A percentile compares a stretch with the other conserved stretches of the same genome.
Evolutionary conservation across 2,113 vertebrate species (phyloP).

Genomic region (Podilymbus podiceps): DNA sequence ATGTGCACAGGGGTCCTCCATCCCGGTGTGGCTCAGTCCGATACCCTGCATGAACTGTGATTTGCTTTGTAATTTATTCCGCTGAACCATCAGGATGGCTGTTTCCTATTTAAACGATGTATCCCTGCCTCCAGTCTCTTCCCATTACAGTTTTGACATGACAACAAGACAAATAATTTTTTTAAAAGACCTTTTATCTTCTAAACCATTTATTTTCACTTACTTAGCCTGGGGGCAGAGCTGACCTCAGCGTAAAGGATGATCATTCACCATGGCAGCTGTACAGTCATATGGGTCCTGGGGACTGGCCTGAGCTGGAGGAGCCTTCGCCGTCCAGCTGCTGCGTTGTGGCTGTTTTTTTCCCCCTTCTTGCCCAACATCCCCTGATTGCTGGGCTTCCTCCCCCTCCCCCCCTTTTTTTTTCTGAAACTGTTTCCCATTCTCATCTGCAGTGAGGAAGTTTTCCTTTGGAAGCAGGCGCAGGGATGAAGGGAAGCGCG

Average conservation of each 20-base stretch:
- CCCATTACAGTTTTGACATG: conserved; percentile 61
- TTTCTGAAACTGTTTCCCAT: neutral
- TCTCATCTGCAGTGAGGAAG: neutral
- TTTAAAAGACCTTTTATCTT: conserved; percentile 75
- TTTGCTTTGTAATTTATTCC: neutral
- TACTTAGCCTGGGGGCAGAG: conserved; percentile 71
- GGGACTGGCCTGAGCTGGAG: neutral
- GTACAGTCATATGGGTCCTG: conserved; percentile 55
- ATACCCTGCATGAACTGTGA: neutral
- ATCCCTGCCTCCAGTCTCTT: conserved; percentile 40
- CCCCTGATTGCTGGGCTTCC: no score
- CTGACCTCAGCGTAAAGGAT: conserved; percentile 66
- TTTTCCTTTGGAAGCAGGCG: conserved; percentile 4
- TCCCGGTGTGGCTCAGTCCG: neutral
- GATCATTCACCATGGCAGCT: conserved; percentile 73
- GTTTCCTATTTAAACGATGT: conserved; percentile 9
- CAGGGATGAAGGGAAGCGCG: neutral
- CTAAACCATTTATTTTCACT: conserved; percentile 78
- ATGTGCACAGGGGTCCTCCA: neutral
- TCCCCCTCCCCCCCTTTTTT: no score
- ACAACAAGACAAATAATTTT: conserved; percentile 77
- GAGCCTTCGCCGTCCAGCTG: conserved; percentile 29
- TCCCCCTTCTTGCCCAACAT: neutral
- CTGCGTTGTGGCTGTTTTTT: neutral
- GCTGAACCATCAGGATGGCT: neutral